Percentiles rank a stretch among this genome's conserved stretches.
Evolutionary conservation across 2,113 vertebrate species (phyloP).

Genomic region (Panthera leo): DNA sequence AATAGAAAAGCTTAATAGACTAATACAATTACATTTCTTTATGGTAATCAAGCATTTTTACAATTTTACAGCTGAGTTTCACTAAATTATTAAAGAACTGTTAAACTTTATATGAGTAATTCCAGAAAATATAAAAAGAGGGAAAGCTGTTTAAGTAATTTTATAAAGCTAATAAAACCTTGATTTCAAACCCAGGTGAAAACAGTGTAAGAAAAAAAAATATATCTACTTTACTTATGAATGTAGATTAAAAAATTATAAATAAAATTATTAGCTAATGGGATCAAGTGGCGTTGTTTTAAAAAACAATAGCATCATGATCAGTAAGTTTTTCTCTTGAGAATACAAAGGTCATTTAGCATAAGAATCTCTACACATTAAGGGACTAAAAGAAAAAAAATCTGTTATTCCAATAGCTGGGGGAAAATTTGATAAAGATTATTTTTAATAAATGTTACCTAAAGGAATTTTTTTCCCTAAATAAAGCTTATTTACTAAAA

Average conservation of each 20-base stretch:
- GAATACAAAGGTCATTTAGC: background rate
- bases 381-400: background rate
- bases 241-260: conserved; percentile 4
- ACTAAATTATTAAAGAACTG: conserved; percentile 32
- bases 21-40: conserved; percentile 25
- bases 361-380: background rate
- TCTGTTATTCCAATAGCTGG: background rate
- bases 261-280: conserved; percentile 1
- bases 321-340: conserved; percentile 1
- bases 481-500: conserved; percentile 28
- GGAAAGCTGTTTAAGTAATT: conserved; percentile 36
- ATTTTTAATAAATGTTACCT: background rate
- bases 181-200: conserved; percentile 43
- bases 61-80: conserved; percentile 20
- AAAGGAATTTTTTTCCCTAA: background rate
- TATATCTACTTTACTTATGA: background rate
- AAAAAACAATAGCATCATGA: background rate
- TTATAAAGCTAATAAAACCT: background rate
- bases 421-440: background rate
- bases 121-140: conserved; percentile 1
- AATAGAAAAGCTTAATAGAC: conserved; percentile 38
- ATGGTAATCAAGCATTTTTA: conserved; percentile 46
- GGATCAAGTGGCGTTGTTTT: background rate
- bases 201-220: background rate
- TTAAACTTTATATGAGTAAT: conserved; percentile 38